Conservation (phyloP, 2,888 invertebrate genomes). For the Nowickia ferox region DNA sequence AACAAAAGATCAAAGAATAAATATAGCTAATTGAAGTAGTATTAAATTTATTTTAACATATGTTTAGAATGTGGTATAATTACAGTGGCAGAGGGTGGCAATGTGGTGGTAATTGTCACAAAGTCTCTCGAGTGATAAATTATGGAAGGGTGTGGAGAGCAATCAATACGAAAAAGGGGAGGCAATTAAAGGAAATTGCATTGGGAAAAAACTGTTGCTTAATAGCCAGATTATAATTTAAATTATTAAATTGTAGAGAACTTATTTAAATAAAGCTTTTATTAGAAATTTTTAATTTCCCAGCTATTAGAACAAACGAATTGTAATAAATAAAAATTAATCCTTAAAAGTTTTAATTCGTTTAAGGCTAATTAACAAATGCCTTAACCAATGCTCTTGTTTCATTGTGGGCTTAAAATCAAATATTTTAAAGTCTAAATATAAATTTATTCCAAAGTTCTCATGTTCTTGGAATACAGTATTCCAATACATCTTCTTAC, state of each 20-base stretch:
- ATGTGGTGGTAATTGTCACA: conserved; percentile 37
- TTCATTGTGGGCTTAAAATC: background rate
- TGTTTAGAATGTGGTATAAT: conserved; percentile 34
- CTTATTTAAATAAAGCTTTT: background rate
- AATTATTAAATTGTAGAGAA: conserved; percentile 7
- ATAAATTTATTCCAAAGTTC: background rate
- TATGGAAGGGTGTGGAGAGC: background rate
- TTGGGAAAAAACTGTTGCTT: conserved; percentile 1
- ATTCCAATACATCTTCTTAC: conserved; percentile 18
- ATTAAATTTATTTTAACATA: conserved; percentile 52
- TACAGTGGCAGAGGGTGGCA: background rate
- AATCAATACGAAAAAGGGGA: background rate
- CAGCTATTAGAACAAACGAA: no score
- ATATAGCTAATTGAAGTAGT: conserved; percentile 60
- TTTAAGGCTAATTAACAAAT: background rate
- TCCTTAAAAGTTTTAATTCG: background rate
- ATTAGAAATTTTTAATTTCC: no score
- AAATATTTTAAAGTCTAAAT: conserved; percentile 14
- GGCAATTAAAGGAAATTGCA: background rate
- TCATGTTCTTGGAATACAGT: background rate
- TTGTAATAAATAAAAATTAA: background rate
- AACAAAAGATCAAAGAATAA: conserved; percentile 66
- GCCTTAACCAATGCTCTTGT: background rate
- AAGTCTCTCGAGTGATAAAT: conserved; percentile 7
- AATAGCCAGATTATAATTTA: background rate